Percentiles rank a stretch among this genome's conserved stretches.
Conservation (phyloP, 92 coral and sea anemone genomes). For the Ricordea florida region DNA sequence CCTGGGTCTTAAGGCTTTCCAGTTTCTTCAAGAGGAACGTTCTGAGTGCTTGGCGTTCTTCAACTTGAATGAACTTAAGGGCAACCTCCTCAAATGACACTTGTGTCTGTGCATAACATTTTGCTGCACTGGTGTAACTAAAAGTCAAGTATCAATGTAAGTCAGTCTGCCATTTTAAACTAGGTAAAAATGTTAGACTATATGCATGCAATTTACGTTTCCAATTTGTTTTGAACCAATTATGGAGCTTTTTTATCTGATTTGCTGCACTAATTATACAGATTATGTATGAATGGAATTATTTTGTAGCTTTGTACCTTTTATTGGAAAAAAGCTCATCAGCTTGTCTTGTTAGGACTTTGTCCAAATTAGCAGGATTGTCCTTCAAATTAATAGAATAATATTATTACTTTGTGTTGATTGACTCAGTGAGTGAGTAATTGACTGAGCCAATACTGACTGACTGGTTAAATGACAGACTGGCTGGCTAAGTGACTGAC, state of each 20-base stretch:
- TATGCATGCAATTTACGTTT: too few relatives aligned
- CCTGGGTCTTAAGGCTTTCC: constrained; percentile 79
- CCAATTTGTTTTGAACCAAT: too few relatives aligned
- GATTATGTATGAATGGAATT: too few relatives aligned
- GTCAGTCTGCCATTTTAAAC: too few relatives aligned
- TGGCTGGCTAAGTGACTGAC: too few relatives aligned
- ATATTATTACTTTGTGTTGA: background rate
- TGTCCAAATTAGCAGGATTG: constrained; percentile 91
- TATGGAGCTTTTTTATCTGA: too few relatives aligned
- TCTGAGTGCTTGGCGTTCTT: constrained; percentile 84
- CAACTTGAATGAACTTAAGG: constrained; percentile 86
- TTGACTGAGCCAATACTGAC: too few relatives aligned
- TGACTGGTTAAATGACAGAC: too few relatives aligned
- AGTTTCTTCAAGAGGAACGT: constrained; percentile 88
- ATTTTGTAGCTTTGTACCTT: constrained; percentile 38
- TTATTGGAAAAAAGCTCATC: constrained; percentile 84
- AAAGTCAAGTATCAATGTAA: background rate
- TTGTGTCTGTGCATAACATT: constrained; percentile 88
- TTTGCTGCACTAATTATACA: too few relatives aligned
- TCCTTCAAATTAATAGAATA: constrained; percentile 35
- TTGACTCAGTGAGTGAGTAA: too few relatives aligned
- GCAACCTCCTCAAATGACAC: constrained; percentile 98
- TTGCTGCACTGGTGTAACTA: constrained; percentile 83
- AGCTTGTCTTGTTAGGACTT: constrained; percentile 90
- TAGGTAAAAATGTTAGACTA: too few relatives aligned